Evolutionary conservation across 2,888 invertebrate genomes (phyloP), one percentile per base, ranked within the genome.

Genomic region (Heliconius charithonia): DNA sequence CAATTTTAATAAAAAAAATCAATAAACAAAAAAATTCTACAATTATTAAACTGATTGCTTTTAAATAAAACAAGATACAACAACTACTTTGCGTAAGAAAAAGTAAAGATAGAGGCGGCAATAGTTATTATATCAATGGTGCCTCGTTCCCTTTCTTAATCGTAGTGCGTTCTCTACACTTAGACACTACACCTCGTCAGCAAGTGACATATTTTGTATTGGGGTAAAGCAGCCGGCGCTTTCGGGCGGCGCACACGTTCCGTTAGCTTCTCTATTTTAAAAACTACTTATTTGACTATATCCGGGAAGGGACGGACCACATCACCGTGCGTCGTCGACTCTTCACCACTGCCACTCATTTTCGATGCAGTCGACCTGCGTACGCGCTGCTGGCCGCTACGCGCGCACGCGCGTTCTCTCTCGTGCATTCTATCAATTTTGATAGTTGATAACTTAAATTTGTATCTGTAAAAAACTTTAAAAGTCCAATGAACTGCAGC

Each of bases 241-340:
- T 93, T 93, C 92, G 93, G 93, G 89, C 93, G 86, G 92, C 91
- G 90, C 90, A 93, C 93, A 92, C 93, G 94, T 93, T 93, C 92
- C 93, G 93, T 93, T 93, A 91, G 92, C 90, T 93, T 93, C 94
- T 93, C 92, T 94, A 94, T 93, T 94, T 93, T 92, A 93, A 93
- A 94, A 93, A 92, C 91, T 90, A 92, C 92, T 92, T 92, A 90
- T 88, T 91, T 88, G 88, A 88, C 92, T 92, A 92, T 94, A 95
- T 94, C 94, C 93, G 94, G 94, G 91, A 94, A 95, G 94, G 94
- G 94, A 91, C 89, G 75, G 89, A 89, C 90, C 91, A 90, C 91
- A 90, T 89, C 90, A 88, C 86, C 87, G 89, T 88, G 89, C 90
- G 89, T 88, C 86, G 85, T 82, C 84, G 83, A 83, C 84, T 84